Evolutionary conservation across 2,797 vertebrate genomes (phyloP), one percentile per base, ranked within the genome.

Genomic region (Sebastiscus tertius): DNA sequence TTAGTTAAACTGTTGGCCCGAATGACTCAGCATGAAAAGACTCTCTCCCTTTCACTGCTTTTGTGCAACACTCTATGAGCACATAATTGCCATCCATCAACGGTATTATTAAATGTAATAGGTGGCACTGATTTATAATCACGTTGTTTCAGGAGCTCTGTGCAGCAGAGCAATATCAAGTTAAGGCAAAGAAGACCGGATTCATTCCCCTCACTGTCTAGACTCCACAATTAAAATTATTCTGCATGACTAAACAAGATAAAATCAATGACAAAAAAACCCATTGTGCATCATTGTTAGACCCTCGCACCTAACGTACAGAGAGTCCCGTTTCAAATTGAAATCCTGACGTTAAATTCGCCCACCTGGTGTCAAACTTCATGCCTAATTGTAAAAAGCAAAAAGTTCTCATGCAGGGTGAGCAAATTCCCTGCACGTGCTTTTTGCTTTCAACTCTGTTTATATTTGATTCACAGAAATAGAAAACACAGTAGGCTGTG

Each of bases 301-400:
- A 10, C 1, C 0, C 1, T 61, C 9, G 1, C 16, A 20, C n/a
- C 20, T 16, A 16, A 58, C 5, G 13, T 4, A 12, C 22, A 72
- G 36, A 79, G 22, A 49, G 29, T 31, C 14, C 2, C 1, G 13
- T 58, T 81, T 73, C 33, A 55, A 72, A 52, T 1, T 33, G 1
- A 68, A 83, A 73, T 61, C 11, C 4, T 60, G 2, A 63, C 0
- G 2, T 73, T 29, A 52, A 24, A 81, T 86, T 76, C 8, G 1
- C 16, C 8, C 22, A 18, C 6, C 77, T 61, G 26, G 10, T 78
- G 78, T 66, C 33, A 75, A 77, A 66, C 31, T 34, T 79, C 18
- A 58, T 64, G 20, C 5, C 6, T 56, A 11, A 64, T 52, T 62
- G 39, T 52, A 56, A 49, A 52, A 61, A 63, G 16, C 54, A 31